These are phyloP conservation scores for Cheilosia urbana DNA, from an alignment of 2,888 invertebrate species.

Conservation along the genomic window DNA sequence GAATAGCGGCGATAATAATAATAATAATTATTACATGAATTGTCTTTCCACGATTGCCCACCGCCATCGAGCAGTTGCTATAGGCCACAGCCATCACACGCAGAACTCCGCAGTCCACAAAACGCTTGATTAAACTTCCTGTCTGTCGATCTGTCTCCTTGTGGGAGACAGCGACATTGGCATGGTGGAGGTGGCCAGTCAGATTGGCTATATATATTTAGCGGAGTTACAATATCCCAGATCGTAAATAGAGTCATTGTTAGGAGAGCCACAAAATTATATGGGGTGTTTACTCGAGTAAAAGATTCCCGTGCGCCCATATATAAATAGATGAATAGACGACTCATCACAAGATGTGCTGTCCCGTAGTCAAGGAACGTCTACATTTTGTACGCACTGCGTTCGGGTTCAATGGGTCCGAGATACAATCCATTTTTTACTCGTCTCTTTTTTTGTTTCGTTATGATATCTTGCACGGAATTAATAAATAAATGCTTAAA, in stretches of 20 bases:
- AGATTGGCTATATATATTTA: slow-evolving; percentile 23
- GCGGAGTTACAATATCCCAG: slow-evolving; percentile 44
- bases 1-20: slow-evolving; percentile 63
- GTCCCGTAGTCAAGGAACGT: slow-evolving; percentile 13
- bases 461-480: slow-evolving; percentile 1
- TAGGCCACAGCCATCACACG: slow-evolving; percentile 39
- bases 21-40: slow-evolving; percentile 72
- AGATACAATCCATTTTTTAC: slow-evolving; percentile 13
- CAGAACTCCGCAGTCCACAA: slow-evolving; percentile 45
- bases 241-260: slow-evolving; percentile 65
- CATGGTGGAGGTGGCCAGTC: slow-evolving; percentile 42
- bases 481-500: slow-evolving; percentile 42
- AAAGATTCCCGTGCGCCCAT: slow-evolving; percentile 22
- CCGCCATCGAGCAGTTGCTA: slow-evolving; percentile 20
- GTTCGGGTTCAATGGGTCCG: slow-evolving; percentile 59
- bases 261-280: slow-evolving; percentile 60
- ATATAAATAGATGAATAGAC: slow-evolving; percentile 4
- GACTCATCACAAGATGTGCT: slow-evolving; percentile 13
- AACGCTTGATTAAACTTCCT: slow-evolving; percentile 75
- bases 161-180: slow-evolving; percentile 25
- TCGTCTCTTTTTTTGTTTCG: not conserved
- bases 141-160: slow-evolving; percentile 66
- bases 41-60: slow-evolving; percentile 58
- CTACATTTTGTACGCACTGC: slow-evolving; percentile 9
- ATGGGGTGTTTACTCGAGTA: slow-evolving; percentile 58